Conservation (phyloP, 2,113 vertebrate genomes). For the Tachuris rubrigastra region DNA sequence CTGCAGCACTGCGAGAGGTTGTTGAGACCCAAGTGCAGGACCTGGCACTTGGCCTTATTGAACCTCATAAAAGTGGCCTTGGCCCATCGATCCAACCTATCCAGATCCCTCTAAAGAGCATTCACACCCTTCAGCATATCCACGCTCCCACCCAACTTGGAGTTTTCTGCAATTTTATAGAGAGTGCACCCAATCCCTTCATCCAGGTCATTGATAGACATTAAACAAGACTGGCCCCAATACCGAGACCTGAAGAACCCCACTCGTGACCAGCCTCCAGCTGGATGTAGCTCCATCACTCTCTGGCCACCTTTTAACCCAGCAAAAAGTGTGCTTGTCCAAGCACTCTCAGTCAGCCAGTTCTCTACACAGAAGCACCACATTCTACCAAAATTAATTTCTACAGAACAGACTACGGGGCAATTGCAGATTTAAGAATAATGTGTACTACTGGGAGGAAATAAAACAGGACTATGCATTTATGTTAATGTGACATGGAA, state of each 20-base stretch:
- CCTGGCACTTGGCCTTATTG: too few relatives aligned
- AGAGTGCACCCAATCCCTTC: neutral
- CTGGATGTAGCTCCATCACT: neutral
- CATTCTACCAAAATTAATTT: neutral
- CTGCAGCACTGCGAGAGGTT: neutral
- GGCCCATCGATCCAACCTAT: neutral
- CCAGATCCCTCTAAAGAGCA: neutral
- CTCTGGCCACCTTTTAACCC: neutral
- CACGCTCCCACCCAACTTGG: rapidly evolving
- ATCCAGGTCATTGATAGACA: neutral
- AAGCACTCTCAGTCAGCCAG: neutral
- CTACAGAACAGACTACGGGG: neutral
- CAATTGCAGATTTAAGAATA: neutral
- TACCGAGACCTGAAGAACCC: neutral
- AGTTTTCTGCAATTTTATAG: neutral
- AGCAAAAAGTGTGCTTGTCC: neutral
- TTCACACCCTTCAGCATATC: neutral
- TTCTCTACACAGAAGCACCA: neutral
- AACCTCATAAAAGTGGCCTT: neutral
- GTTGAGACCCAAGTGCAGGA: neutral
- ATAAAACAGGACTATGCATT: neutral
- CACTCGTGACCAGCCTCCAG: neutral
- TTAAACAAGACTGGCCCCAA: neutral
- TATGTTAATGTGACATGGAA: neutral
- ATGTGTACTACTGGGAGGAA: neutral